Evolutionary conservation across 2,113 vertebrate genomes (phyloP), one percentile per base, ranked within the genome.

Genomic region (Eretmodus cyanostictus): DNA sequence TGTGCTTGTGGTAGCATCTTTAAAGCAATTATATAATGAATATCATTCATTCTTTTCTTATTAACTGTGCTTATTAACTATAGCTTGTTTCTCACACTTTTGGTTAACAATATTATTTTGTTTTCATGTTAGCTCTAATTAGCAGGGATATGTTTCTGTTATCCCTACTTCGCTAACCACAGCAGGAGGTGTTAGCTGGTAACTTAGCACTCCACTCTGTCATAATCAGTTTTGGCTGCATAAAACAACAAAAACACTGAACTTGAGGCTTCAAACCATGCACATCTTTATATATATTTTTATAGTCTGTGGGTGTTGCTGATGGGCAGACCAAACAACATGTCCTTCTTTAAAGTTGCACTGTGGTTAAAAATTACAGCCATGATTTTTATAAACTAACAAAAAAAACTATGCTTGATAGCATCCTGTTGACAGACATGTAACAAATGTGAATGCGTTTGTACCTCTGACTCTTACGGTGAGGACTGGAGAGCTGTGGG

Each of bases 391-490:
- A 45, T 27, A 73, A 73, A 27, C 22, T 73, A 73, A 73, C 68
- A 45, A 45, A 45, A 34, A 36, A 40, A 68, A 3, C 19, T 22
- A 2, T 31, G 6, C 42, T 29, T 9, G 16, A 49, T 8, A 76
- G 4, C 6, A 76, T 76, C 24, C 36, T 45, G 14, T 14, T 34
- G 36, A 83, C 6, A 34, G 27, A 59, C 29, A 17, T 36, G 61
- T 4, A 27, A 31, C 27, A 49, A 45, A 57, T 7, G 5, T 79
- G 31, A 80, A 17, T 85, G 7, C 3, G 2, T 19, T 4, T 9
- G 34, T 93, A 96, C 96, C 96, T 96, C 95, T 91, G 83, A 97
- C 96, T 83, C 94, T 92, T 4, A 97, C 94, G 1, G 96, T 97
- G 80, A 97, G 95, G 40, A 96, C 90, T 5, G 96, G 95, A 59